These are phyloP conservation scores for Lepus americanus DNA, from an alignment of 2,113 vertebrate species.

Conservation along the genomic window DNA sequence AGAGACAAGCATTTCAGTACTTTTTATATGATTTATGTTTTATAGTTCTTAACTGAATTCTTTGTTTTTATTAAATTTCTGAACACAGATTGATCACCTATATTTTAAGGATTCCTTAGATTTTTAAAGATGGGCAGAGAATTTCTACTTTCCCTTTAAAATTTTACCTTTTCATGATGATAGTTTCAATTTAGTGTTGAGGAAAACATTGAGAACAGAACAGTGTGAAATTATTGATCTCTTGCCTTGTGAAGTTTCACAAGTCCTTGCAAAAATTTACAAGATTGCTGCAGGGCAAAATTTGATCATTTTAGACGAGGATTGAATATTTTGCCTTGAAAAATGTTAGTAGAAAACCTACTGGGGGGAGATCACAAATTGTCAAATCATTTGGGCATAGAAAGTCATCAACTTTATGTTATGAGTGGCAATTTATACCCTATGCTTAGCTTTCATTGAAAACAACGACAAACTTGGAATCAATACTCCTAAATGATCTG, in stretches of 20 bases:
- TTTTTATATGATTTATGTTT: constrained; percentile 67
- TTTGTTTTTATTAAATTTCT: constrained; percentile 72
- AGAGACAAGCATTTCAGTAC: constrained; percentile 71
- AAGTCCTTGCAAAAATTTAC: constrained; percentile 70
- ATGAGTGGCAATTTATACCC: constrained; percentile 80
- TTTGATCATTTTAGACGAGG: constrained; percentile 75
- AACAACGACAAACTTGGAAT: constrained; percentile 82
- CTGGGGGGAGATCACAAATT: constrained; percentile 78
- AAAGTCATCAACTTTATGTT: constrained; percentile 83
- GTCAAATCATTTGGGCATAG: constrained; percentile 81
- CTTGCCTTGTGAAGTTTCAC: constrained; percentile 73
- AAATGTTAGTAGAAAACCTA: constrained; percentile 79
- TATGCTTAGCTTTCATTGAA: constrained; percentile 77
- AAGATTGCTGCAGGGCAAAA: constrained; percentile 75
- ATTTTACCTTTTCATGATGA: constrained; percentile 69
- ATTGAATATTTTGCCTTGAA: constrained; percentile 83
- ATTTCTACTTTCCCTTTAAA: constrained; percentile 28
- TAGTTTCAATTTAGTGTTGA: constrained; percentile 39
- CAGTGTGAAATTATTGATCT: constrained; percentile 72
- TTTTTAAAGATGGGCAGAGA: constrained; percentile 40
- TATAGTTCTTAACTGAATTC: constrained; percentile 70
- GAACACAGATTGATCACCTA: background rate
- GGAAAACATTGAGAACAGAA: constrained; percentile 35
- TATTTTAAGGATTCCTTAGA: background rate
- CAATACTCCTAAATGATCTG: constrained; percentile 80